phyloP scores from a whole-genome alignment of 2,797 vertebrate species.

The Alectoris magna region DNA sequence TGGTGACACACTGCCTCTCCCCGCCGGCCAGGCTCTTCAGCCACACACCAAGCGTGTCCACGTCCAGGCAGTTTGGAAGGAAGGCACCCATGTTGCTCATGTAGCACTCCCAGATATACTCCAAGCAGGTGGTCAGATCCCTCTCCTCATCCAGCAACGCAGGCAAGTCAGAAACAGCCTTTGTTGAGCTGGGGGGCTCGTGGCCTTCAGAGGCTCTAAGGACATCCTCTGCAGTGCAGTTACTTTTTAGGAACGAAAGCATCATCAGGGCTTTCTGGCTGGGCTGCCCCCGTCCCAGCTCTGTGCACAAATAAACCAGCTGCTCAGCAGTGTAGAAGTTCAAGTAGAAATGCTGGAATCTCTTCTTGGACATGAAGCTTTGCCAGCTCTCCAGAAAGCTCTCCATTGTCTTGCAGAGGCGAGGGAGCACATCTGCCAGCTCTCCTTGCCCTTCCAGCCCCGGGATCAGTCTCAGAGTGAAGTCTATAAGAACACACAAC shows the following conservation, averaged over 20 bases:
- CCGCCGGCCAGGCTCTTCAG: slow-evolving; percentile 76
- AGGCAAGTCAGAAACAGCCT: neutral
- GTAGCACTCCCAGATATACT: slow-evolving; percentile 84
- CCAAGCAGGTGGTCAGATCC: slow-evolving; percentile 49
- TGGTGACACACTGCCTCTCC: slow-evolving; percentile 30
- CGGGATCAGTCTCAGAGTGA: slow-evolving; percentile 72
- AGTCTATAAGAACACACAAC: slow-evolving; percentile 83
- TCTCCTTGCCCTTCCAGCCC: slow-evolving; percentile 80
- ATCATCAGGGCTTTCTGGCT: slow-evolving; percentile 84
- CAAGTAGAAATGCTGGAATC: slow-evolving; percentile 87
- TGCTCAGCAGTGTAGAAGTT: slow-evolving; percentile 96
- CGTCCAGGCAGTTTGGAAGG: slow-evolving; percentile 84
- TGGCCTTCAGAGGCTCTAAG: neutral
- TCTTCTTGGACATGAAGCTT: slow-evolving; percentile 84
- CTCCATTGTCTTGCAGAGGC: slow-evolving; percentile 91
- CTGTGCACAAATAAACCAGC: slow-evolving; percentile 88
- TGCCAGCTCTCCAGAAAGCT: slow-evolving; percentile 86
- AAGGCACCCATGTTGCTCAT: slow-evolving; percentile 83
- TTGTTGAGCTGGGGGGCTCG: neutral
- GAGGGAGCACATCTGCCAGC: slow-evolving; percentile 81
- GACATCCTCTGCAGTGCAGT: slow-evolving; percentile 81
- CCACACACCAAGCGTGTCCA: slow-evolving; percentile 84
- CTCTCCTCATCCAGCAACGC: neutral
- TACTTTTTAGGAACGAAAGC: slow-evolving; percentile 89
- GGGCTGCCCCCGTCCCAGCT: slow-evolving; percentile 79